Percentiles rank a stretch among this genome's conserved stretches.
Conservation (phyloP, 30 jellyfish, hydroid and myxozoan genomes). For the Aurelia sp. region DNA sequence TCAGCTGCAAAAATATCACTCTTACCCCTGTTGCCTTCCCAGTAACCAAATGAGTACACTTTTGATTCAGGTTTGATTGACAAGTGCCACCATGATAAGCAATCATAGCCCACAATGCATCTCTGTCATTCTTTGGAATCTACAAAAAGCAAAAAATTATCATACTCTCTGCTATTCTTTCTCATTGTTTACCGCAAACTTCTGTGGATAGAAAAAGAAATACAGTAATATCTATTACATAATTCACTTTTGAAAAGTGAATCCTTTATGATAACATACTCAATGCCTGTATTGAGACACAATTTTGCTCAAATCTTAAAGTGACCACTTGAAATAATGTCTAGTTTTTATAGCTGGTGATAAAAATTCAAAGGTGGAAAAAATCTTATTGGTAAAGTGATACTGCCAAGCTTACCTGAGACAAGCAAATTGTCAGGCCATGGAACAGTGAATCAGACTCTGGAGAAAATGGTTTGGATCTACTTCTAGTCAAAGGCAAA, state of each 20-base stretch:
- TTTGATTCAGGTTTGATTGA: constrained; percentile 54
- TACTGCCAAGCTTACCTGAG: constrained; percentile 67
- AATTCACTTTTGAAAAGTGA: too few relatives aligned
- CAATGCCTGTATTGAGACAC: too few relatives aligned
- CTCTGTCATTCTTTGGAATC: constrained; percentile 80
- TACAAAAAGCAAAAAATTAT: neutral
- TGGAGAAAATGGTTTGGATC: constrained; percentile 86
- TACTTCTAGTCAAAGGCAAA: constrained; percentile 31
- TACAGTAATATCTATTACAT: too few relatives aligned
- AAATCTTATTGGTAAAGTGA: too few relatives aligned
- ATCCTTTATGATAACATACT: too few relatives aligned
- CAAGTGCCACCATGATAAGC: constrained; percentile 83
- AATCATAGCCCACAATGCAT: constrained; percentile 88
- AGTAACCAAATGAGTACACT: constrained; percentile 83
- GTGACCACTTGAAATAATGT: too few relatives aligned
- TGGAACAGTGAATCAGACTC: constrained; percentile 61
- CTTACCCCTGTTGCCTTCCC: constrained; percentile 88
- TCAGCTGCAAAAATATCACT: neutral
- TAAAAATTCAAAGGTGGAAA: too few relatives aligned
- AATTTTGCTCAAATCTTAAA: too few relatives aligned
- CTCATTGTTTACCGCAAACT: too few relatives aligned
- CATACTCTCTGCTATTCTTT: too few relatives aligned
- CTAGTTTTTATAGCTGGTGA: too few relatives aligned
- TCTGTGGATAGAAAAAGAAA: too few relatives aligned
- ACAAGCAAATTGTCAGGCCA: constrained; percentile 70